Conservation (phyloP, 2,113 vertebrate species). For the Solea senegalensis region DNA sequence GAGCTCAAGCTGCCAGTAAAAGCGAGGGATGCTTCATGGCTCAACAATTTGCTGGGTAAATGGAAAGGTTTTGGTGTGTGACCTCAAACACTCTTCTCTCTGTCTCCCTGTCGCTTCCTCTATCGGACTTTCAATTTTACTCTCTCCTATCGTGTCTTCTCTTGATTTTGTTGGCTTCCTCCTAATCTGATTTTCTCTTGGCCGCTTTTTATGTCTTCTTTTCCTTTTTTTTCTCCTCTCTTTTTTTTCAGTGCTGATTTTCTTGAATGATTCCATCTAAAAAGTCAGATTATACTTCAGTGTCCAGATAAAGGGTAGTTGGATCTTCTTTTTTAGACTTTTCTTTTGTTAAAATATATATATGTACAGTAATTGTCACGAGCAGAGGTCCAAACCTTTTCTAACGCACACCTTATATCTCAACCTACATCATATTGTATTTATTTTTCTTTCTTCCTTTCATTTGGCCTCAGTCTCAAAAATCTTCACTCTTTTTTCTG, state of each 20-base stretch:
- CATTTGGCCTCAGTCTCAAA: background rate
- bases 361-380: no score
- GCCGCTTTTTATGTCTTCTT: background rate
- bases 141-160: constrained; percentile 18
- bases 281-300: background rate
- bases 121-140: constrained; percentile 14
- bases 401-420: background rate
- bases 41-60: constrained; percentile 84
- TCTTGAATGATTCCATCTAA: background rate
- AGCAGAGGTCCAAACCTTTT: background rate
- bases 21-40: constrained; percentile 82
- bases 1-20: constrained; percentile 81
- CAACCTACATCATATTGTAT: background rate
- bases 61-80: constrained; percentile 80
- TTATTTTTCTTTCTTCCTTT: background rate
- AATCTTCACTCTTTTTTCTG: constrained; percentile 12
- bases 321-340: background rate
- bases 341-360: no score
- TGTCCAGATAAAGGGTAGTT: background rate
- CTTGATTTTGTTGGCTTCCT: constrained; percentile 3
- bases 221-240: background rate
- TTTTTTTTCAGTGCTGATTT: background rate
- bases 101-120: constrained; percentile 8
- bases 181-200: constrained; percentile 8
- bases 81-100: constrained; percentile 75